Evolutionary conservation across 2,113 vertebrate genomes (phyloP).

Genomic region (Damaliscus lunatus): DNA sequence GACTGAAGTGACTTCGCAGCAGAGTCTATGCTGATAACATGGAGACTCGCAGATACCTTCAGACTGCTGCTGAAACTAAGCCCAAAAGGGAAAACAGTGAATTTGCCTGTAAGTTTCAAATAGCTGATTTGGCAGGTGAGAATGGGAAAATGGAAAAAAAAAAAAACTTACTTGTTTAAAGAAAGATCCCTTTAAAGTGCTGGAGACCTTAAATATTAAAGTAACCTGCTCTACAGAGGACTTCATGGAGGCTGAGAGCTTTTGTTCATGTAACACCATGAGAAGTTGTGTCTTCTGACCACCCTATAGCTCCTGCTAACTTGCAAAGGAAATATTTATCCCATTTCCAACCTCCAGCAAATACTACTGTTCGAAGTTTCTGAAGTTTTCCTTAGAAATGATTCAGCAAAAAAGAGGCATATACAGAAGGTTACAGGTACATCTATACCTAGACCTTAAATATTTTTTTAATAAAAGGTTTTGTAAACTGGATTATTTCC

Average conservation of each 20-base stretch:
- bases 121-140: not conserved
- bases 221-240: not conserved
- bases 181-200: not conserved
- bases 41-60: not conserved
- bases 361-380: conserved; percentile 14
- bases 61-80: not conserved
- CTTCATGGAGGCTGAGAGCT: not conserved
- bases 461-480: not conserved
- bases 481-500: not conserved
- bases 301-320: not conserved
- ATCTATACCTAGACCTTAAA: not conserved
- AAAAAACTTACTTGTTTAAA: not conserved
- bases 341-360: not conserved
- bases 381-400: conserved; percentile 39
- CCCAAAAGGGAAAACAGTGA: not conserved
- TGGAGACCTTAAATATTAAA: not conserved
- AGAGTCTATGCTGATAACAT: not conserved
- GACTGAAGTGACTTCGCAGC: no score
- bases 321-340: conserved; percentile 11
- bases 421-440: not conserved
- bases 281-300: not conserved
- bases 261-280: not conserved
- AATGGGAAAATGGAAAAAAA: not conserved
- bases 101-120: not conserved
- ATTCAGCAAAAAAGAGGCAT: not conserved